Evolutionary conservation across 2,797 vertebrate genomes (phyloP).

Genomic region (Sebastes matsubarae): DNA sequence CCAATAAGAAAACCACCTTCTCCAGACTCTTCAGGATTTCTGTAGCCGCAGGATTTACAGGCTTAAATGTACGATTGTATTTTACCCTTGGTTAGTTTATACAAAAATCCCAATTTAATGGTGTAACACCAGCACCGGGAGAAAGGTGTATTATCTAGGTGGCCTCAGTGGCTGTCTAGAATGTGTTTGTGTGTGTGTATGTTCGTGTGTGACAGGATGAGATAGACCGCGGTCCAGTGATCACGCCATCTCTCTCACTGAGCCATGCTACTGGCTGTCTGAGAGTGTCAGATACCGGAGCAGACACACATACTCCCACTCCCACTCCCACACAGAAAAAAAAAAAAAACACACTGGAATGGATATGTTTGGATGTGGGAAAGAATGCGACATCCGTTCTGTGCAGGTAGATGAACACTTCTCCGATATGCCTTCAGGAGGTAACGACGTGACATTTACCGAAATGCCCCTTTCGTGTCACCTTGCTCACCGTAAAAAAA

Average conservation of each 20-base stretch:
- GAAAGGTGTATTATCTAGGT: constrained; percentile 40
- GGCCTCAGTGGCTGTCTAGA: constrained; percentile 21
- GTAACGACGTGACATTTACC: constrained; percentile 62
- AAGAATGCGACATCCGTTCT: constrained; percentile 1
- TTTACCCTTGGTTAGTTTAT: constrained; percentile 34
- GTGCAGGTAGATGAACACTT: constrained; percentile 8
- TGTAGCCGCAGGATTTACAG: constrained; percentile 18
- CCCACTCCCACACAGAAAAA: not conserved
- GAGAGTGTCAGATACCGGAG: constrained; percentile 61
- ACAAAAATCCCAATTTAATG: constrained; percentile 40
- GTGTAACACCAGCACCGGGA: constrained; percentile 10
- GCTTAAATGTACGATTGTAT: constrained; percentile 11
- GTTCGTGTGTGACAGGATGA: constrained; percentile 50
- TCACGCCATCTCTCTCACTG: constrained; percentile 65
- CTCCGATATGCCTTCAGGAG: constrained; percentile 22
- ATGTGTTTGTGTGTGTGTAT: not conserved
- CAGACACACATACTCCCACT: not conserved
- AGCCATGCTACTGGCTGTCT: constrained; percentile 66
- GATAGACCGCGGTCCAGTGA: constrained; percentile 56
- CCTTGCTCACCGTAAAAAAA: constrained; percentile 25
- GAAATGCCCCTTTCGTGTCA: constrained; percentile 36
- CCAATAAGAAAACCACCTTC: constrained; percentile 3
- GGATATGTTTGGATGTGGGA: constrained; percentile 19
- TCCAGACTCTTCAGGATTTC: constrained; percentile 3
- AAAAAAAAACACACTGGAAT: not conserved